phyloP scores from a whole-genome alignment of 2,888 invertebrate genomes.

The Morpho helenor region DNA sequence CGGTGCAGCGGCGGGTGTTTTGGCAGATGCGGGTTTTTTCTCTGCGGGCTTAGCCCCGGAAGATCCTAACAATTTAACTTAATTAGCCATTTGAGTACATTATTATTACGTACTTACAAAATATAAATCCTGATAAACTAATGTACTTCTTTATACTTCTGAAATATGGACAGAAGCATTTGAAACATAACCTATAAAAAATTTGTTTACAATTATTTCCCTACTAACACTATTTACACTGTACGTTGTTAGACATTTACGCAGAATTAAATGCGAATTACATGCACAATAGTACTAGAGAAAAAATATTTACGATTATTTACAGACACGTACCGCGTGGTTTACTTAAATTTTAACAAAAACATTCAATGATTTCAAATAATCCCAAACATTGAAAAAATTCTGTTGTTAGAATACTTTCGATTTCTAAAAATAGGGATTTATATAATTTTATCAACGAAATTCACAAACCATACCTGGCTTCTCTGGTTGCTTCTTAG shows the following conservation, averaged over 20 bases:
- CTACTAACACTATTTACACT: too few relatives aligned
- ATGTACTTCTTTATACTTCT: too few relatives aligned
- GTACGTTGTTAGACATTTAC: too few relatives aligned
- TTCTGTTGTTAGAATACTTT: not conserved
- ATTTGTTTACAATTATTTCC: too few relatives aligned
- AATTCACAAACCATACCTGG: slow-evolving; percentile 81
- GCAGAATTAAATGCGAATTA: too few relatives aligned
- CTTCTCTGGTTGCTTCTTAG: slow-evolving; percentile 92
- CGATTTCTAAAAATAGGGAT: slow-evolving; percentile 1
- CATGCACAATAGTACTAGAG: too few relatives aligned
- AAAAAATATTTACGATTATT: not conserved
- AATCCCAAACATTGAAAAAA: not conserved
- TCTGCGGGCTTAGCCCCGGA: slow-evolving; percentile 68
- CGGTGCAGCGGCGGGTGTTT: slow-evolving; percentile 67
- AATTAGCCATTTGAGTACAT: not conserved
- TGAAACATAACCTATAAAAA: too few relatives aligned
- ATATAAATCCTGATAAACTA: too few relatives aligned
- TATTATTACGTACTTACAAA: too few relatives aligned
- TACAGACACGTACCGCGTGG: slow-evolving; percentile 27
- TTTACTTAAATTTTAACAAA: slow-evolving; percentile 11
- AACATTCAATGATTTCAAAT: not conserved
- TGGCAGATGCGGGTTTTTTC: slow-evolving; percentile 63
- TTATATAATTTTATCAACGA: slow-evolving; percentile 1
- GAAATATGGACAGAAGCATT: too few relatives aligned
- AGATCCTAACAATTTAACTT: slow-evolving; percentile 40